Evolutionary conservation across 1,140 invertebrate species (phyloP).

Genomic region (Neodiprion pinetum): DNA sequence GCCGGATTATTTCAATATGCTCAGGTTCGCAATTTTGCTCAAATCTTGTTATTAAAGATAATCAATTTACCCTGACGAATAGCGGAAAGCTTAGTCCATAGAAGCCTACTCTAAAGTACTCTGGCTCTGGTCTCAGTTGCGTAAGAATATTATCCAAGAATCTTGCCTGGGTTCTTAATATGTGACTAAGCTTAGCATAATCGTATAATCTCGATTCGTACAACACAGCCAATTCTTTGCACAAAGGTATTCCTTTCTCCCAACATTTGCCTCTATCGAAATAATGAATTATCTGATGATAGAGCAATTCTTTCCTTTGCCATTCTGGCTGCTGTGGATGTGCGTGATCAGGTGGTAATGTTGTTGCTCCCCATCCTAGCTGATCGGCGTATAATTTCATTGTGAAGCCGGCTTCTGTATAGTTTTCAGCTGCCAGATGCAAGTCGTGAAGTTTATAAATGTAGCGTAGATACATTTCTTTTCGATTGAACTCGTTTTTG

Average conservation of each 20-base stretch:
- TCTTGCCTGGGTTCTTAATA: conserved; percentile 84
- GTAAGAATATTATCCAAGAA: conserved; percentile 92
- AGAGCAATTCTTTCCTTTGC: conserved; percentile 92
- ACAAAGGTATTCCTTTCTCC: conserved; percentile 94
- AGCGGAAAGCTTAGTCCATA: conserved; percentile 93
- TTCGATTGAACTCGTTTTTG: conserved; percentile 93
- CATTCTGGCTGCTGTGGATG: conserved; percentile 82
- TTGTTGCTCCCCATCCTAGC: conserved; percentile 83
- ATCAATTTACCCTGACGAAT: conserved; percentile 84
- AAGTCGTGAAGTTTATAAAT: conserved; percentile 96
- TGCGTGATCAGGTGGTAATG: conserved; percentile 68
- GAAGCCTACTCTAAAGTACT: conserved; percentile 97
- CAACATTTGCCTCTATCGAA: conserved; percentile 96
- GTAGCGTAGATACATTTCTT: conserved; percentile 96
- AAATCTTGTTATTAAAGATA: conserved; percentile 9
- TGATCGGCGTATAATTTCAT: conserved; percentile 93
- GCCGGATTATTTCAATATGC: background rate
- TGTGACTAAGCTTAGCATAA: conserved; percentile 85
- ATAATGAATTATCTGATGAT: conserved; percentile 90
- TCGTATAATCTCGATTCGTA: conserved; percentile 92
- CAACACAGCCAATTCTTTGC: conserved; percentile 88
- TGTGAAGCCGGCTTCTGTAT: conserved; percentile 95
- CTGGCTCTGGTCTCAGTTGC: conserved; percentile 87
- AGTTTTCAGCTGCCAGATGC: conserved; percentile 93
- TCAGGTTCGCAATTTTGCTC: background rate